A percentile compares a stretch with the other conserved stretches of the same genome.
phyloP scores from a whole-genome alignment of 2,888 invertebrate species.

The Allygus modestus region DNA sequence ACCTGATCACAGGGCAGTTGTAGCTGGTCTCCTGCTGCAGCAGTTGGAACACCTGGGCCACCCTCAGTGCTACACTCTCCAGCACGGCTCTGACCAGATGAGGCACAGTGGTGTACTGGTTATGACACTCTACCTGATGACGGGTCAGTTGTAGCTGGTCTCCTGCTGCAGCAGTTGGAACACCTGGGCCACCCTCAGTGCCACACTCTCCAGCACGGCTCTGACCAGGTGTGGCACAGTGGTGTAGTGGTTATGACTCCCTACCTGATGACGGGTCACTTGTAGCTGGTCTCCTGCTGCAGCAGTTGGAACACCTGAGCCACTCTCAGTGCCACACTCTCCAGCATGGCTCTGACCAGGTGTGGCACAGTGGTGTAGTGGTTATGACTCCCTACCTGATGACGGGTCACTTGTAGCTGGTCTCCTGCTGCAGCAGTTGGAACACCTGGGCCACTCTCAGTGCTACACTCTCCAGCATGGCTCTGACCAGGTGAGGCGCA shows the following conservation, averaged over 20 bases:
- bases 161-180: slow-evolving; percentile 85
- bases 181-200: slow-evolving; percentile 88
- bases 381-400: no score
- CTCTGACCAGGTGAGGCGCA: slow-evolving; percentile 88
- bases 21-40: slow-evolving; percentile 84
- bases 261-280: slow-evolving; percentile 73
- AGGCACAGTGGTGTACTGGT: no score
- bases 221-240: slow-evolving; percentile 89
- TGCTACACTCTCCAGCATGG: slow-evolving; percentile 91
- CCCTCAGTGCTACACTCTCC: slow-evolving; percentile 90
- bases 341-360: slow-evolving; percentile 88
- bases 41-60: slow-evolving; percentile 86
- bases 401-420: slow-evolving; percentile 77
- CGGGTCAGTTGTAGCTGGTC: slow-evolving; percentile 78
- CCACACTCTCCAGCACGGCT: slow-evolving; percentile 91
- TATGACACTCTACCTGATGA: no score
- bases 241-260: no score
- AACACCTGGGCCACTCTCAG: slow-evolving; percentile 89
- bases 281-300: slow-evolving; percentile 82
- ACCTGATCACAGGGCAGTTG: slow-evolving; percentile 73
- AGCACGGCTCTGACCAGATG: slow-evolving; percentile 90
- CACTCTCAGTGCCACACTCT: slow-evolving; percentile 90
- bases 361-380: no score
- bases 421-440: slow-evolving; percentile 84
- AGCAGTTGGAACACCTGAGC: slow-evolving; percentile 87